Base-by-base conservation (phyloP, 2,113 vertebrate species). In the Thunnus thynnus region DNA sequence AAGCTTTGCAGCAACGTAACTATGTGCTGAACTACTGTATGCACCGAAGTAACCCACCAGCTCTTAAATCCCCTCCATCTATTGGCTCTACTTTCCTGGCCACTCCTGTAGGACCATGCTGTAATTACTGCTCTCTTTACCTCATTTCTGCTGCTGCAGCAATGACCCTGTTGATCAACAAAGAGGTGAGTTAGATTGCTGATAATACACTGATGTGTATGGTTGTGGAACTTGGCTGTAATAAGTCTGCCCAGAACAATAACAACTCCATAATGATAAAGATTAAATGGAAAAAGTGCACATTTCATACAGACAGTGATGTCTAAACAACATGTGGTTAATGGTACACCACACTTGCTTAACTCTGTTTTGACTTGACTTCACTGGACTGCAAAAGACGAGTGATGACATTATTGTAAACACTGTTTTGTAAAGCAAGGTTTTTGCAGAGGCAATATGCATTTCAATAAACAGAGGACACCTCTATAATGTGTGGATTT, bases 141-240 rank as follows among this genome's bases (percentile, higher is more conserved):
- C 41, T 83, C 5, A 11, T 56, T 64, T 52, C 46, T 60, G 50
- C 44, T 47, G 36, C 41, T 18, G 65, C 10, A 44, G 68, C 5
- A 22, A 51, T 69, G 41, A 69, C 80, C 76, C 80, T 68, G 78
- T 77, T 74, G 56, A 86, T 92, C 84, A 86, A 48, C 76, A 84
- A 64, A 74, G 41, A 48, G 32, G 57, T 58, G 48, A 32, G 47
- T 3, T 47, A 54, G 7, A 2, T 50, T 68, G 71, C 32, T 61
- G 36, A 75, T 70, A 66, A 58, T 25, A 16, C 13, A 47, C 67
- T 54, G 52, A 64, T 14, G 13, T n/a, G n/a, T 44, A 48, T 17
- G 41, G 48, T 55, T 16, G 56, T 52, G 50, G 48, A 72, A 58
- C 55, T 32, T 12, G 5, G n/a, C 57, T 47, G 56, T 54, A 68